These are phyloP conservation scores for Plagodis dolabraria DNA, from an alignment of 2,888 invertebrate genomes.

Conservation along the genomic window DNA sequence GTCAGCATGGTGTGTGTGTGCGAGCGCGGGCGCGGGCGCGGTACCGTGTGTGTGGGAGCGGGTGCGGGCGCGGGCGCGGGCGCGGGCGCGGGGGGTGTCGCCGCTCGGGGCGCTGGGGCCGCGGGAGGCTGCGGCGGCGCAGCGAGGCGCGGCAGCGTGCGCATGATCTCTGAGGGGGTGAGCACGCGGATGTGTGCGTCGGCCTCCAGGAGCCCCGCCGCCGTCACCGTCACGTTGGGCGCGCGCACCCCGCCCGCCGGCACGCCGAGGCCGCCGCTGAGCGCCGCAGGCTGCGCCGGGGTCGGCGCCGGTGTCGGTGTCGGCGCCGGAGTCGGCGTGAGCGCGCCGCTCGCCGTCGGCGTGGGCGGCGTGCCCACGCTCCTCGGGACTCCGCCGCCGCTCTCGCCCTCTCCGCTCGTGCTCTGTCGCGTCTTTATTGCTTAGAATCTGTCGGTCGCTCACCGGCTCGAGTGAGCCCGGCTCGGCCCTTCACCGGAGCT, in stretches of 20 bases:
- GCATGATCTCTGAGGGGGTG: conserved; percentile 95
- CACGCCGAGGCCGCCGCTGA: conserved; percentile 36
- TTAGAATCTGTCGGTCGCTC: conserved; percentile 46
- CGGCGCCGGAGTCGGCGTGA: background rate
- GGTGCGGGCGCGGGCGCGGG: conserved; percentile 41
- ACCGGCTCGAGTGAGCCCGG: background rate
- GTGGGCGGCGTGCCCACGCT: conserved; percentile 31
- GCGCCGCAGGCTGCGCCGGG: conserved; percentile 39
- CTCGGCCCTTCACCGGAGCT: background rate
- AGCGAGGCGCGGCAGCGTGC: conserved; percentile 94
- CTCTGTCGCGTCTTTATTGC: conserved; percentile 69
- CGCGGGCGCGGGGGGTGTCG: conserved; percentile 29
- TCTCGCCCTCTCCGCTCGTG: conserved; percentile 52
- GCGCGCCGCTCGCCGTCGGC: background rate
- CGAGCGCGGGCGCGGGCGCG: conserved; percentile 39
- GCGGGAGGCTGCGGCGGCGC: conserved; percentile 74
- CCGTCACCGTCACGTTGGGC: conserved; percentile 88
- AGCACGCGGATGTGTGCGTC: conserved; percentile 95
- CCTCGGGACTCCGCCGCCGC: conserved; percentile 38
- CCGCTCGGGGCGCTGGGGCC: conserved; percentile 39
- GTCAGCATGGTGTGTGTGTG: conserved; percentile 31
- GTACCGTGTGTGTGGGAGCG: conserved; percentile 33
- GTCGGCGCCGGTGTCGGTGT: background rate
- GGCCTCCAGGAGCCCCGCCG: conserved; percentile 84
- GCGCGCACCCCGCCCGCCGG: conserved; percentile 79